A percentile compares a stretch with the other conserved stretches of the same genome.
Evolutionary conservation across 2,797 vertebrate species (phyloP).

Genomic region (Gephyroberyx darwinii): DNA sequence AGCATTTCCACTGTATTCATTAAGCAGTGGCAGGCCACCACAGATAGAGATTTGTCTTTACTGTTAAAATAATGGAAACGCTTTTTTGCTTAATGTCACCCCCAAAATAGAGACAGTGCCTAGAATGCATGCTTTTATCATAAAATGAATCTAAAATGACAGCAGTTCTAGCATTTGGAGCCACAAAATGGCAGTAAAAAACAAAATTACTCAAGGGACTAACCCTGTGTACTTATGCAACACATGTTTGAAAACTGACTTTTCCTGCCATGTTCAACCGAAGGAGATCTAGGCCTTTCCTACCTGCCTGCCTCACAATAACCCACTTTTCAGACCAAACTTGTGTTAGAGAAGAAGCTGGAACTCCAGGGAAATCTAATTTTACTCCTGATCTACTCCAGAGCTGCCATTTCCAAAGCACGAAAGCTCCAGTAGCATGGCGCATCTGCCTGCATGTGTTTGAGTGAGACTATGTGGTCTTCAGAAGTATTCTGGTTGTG

Average conservation of each 20-base stretch:
- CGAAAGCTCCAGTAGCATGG: constrained; percentile 5
- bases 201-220: constrained; percentile 14
- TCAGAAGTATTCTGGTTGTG: constrained; percentile 1
- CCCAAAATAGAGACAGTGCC: neutral
- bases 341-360: constrained; percentile 21
- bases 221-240: neutral
- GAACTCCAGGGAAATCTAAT: constrained; percentile 57
- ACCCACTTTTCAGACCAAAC: constrained; percentile 38
- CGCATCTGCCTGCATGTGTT: neutral
- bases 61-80: neutral
- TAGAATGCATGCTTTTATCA: constrained; percentile 29
- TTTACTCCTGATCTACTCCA: constrained; percentile 57
- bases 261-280: neutral
- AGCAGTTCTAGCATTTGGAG: constrained; percentile 28
- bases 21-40: neutral
- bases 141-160: constrained; percentile 24
- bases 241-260: neutral
- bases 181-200: constrained; percentile 44
- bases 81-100: neutral
- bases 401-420: constrained; percentile 11
- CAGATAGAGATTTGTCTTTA: neutral
- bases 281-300: constrained; percentile 15
- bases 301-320: constrained; percentile 13
- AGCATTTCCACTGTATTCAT: neutral
- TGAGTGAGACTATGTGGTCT: neutral